Conservation (phyloP, 1,140 invertebrate genomes). For the Sycobia sp. region DNA sequence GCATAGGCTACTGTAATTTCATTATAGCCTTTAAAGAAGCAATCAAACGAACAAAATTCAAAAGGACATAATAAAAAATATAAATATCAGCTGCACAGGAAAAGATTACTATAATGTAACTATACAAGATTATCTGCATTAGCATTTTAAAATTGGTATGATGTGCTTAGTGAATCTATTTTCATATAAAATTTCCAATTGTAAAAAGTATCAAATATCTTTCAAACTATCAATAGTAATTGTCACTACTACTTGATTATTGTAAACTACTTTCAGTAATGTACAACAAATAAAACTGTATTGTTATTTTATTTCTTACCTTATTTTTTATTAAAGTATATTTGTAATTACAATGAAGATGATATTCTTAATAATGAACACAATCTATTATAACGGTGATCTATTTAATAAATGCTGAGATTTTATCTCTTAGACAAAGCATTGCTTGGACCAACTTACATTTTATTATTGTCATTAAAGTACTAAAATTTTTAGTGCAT, state of each 20-base stretch:
- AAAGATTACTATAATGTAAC: slow-evolving; percentile 20
- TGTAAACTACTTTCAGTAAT: slow-evolving; percentile 48
- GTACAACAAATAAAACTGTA: slow-evolving; percentile 39
- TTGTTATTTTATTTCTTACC: slow-evolving; percentile 35
- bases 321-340: slow-evolving; percentile 28
- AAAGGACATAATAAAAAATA: neutral
- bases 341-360: neutral
- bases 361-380: slow-evolving; percentile 14
- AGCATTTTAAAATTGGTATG: slow-evolving; percentile 54
- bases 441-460: slow-evolving; percentile 28
- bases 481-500: slow-evolving; percentile 17
- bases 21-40: slow-evolving; percentile 22
- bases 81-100: neutral
- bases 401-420: slow-evolving; percentile 29
- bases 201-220: slow-evolving; percentile 14
- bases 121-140: slow-evolving; percentile 41
- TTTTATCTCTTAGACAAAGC: slow-evolving; percentile 3
- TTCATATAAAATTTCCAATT: slow-evolving; percentile 40
- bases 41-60: slow-evolving; percentile 14
- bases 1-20: neutral
- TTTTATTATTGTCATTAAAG: slow-evolving; percentile 36
- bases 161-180: slow-evolving; percentile 53
- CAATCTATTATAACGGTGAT: slow-evolving; percentile 11
- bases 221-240: slow-evolving; percentile 33
- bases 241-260: slow-evolving; percentile 42